phyloP scores from a whole-genome alignment of 2,113 vertebrate species.

The Morone saxatilis region DNA sequence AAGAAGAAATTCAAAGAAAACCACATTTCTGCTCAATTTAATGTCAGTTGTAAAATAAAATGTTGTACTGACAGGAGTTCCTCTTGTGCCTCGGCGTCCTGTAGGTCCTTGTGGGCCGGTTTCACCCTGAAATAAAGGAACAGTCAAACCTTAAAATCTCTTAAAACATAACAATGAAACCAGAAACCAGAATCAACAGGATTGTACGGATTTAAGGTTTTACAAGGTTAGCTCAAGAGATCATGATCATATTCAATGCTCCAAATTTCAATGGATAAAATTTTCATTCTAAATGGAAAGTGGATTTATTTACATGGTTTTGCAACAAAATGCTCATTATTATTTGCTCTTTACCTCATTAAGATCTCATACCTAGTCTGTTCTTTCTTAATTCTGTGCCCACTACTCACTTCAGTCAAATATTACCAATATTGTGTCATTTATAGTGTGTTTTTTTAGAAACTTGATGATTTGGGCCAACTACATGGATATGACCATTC shows the following conservation, averaged over 20 bases:
- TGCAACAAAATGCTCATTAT: too few species aligned
- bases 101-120: constrained; percentile 90
- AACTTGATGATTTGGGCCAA: neutral
- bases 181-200: neutral
- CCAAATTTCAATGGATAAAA: too few species aligned
- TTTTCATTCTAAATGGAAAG: too few species aligned
- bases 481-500: neutral
- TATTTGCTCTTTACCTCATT: too few species aligned
- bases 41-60: neutral
- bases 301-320: too few species aligned
- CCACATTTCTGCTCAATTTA: neutral
- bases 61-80: constrained; percentile 89
- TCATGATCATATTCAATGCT: too few species aligned
- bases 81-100: constrained; percentile 93
- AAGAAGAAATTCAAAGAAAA: neutral
- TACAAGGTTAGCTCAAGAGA: neutral
- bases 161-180: neutral
- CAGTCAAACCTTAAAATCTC: too few species aligned
- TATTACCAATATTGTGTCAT: neutral
- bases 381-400: too few species aligned
- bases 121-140: constrained; percentile 90
- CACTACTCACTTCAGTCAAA: too few species aligned
- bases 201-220: neutral
- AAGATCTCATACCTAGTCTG: too few species aligned
- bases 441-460: neutral